Evolutionary conservation across 2,797 vertebrate species (phyloP).

Genomic region (Lutjanus argentimaculatus): DNA sequence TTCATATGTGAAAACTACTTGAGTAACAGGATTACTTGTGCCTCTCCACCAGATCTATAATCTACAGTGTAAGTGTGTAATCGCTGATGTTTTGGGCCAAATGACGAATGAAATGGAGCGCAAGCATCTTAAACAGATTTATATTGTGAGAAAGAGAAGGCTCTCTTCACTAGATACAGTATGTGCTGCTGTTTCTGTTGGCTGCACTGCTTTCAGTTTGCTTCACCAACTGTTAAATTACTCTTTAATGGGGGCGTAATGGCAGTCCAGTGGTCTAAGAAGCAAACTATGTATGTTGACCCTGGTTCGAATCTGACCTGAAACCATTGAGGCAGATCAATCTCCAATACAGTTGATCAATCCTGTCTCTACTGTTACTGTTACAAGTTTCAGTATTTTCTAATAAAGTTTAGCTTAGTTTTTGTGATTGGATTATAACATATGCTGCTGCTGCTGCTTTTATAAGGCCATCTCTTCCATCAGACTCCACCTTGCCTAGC

Average conservation of each 20-base stretch:
- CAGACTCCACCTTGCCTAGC: not conserved
- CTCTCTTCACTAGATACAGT: not conserved
- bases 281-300: not conserved
- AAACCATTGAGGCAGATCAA: not conserved
- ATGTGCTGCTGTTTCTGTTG: conserved; percentile 1
- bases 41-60: conserved; percentile 1
- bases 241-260: not conserved
- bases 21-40: not conserved
- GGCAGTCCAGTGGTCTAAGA: not conserved
- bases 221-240: conserved; percentile 33
- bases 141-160: not conserved
- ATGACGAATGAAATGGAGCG: not conserved
- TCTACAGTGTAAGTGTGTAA: not conserved
- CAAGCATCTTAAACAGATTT: conserved; percentile 13
- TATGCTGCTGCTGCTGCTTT: not conserved
- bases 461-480: not conserved
- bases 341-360: not conserved
- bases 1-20: too few relatives aligned
- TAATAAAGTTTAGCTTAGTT: not conserved
- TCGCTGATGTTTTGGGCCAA: too few relatives aligned
- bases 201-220: conserved; percentile 24
- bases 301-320: not conserved
- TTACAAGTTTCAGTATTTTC: not conserved
- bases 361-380: not conserved
- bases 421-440: not conserved